phyloP scores from a whole-genome alignment of 2,113 vertebrate genomes.

The Tamias sibiricus region DNA sequence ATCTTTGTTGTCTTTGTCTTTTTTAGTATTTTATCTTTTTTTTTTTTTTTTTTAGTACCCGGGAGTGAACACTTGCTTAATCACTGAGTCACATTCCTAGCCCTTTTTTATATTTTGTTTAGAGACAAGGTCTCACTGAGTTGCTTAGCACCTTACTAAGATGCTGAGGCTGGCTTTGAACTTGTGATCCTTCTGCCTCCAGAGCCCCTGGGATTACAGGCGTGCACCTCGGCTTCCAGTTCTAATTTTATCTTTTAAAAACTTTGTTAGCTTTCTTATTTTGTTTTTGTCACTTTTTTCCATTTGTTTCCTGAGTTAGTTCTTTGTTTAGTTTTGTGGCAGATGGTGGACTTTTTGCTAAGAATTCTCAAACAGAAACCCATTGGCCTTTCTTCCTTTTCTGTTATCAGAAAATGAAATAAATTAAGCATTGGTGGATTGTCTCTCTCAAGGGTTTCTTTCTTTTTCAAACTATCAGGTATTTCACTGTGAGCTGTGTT shows the following conservation, averaged over 20 bases:
- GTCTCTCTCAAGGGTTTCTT: neutral
- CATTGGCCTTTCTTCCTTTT: neutral
- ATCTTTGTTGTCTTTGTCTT: too few relatives aligned
- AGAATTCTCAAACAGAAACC: neutral
- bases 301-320: neutral
- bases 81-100: too few relatives aligned
- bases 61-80: too few relatives aligned
- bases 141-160: too few relatives aligned
- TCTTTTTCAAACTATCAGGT: slow-evolving; percentile 1
- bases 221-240: too few relatives aligned
- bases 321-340: neutral
- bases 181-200: too few relatives aligned
- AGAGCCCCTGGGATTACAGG: too few relatives aligned
- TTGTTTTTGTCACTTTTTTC: neutral
- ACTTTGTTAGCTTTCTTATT: neutral
- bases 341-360: slow-evolving; percentile 13
- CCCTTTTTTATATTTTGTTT: too few relatives aligned
- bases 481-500: neutral
- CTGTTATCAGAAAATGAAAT: neutral
- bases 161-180: too few relatives aligned
- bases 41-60: neutral
- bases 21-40: too few relatives aligned
- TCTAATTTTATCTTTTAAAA: neutral
- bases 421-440: neutral
- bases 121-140: too few relatives aligned